These are phyloP conservation scores for Pangasius mekongensis DNA, from an alignment of 2,797 vertebrate species.

Conservation along the genomic window DNA sequence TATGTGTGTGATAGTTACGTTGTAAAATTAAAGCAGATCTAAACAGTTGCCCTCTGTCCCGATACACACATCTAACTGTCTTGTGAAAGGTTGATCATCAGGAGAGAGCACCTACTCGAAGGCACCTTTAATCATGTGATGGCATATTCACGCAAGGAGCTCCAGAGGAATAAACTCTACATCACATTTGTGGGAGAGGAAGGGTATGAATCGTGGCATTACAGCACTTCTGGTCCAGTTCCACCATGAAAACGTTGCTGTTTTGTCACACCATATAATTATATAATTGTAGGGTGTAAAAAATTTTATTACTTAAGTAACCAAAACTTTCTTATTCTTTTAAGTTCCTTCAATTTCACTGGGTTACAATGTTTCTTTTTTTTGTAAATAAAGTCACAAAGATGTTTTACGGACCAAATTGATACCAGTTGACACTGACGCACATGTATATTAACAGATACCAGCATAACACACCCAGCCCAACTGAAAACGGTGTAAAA, in stretches of 20 bases:
- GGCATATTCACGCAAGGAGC: slow-evolving; percentile 96
- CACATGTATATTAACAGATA: not conserved
- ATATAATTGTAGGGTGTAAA: too few relatives aligned
- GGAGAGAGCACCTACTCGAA: slow-evolving; percentile 92
- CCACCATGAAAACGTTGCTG: not conserved
- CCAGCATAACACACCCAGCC: not conserved
- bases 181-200: slow-evolving; percentile 95
- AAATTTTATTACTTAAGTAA: too few relatives aligned
- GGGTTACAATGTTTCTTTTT: not conserved
- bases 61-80: not conserved
- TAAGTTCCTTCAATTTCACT: not conserved
- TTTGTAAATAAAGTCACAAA: not conserved
- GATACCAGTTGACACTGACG: not conserved
- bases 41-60: not conserved
- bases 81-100: slow-evolving; percentile 84
- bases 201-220: slow-evolving; percentile 76
- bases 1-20: slow-evolving; percentile 14
- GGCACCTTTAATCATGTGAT: slow-evolving; percentile 98
- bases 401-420: not conserved
- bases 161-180: slow-evolving; percentile 96
- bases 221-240: not conserved
- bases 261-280: too few relatives aligned
- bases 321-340: not conserved
- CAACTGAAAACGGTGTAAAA: not conserved
- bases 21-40: not conserved